Percentiles rank a stretch among this genome's conserved stretches.
phyloP scores from a whole-genome alignment of 2,888 invertebrate species.

The Exocentrus adspersus region DNA sequence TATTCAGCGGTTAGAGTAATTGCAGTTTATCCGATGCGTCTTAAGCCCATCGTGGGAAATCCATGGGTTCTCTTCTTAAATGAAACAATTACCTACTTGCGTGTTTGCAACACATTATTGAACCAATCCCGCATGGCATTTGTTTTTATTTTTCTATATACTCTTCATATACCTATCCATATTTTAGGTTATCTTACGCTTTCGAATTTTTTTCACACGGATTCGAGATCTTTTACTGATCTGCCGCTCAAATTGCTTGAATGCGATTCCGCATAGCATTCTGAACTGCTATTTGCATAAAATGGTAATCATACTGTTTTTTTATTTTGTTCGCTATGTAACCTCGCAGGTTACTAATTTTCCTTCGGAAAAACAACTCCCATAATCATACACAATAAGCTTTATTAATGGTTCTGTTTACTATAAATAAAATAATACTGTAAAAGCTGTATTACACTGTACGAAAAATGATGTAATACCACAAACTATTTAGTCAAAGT shows the following conservation, averaged over 20 bases:
- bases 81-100: constrained; percentile 65
- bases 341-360: too few relatives aligned
- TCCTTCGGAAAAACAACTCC: too few relatives aligned
- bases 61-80: constrained; percentile 59
- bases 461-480: too few relatives aligned
- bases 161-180: constrained; percentile 46
- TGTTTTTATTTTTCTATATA: constrained; percentile 61
- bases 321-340: too few relatives aligned
- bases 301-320: too few relatives aligned
- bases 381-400: too few relatives aligned
- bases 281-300: too few relatives aligned
- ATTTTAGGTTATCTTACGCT: constrained; percentile 34
- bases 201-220: constrained; percentile 52
- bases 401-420: too few relatives aligned
- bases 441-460: too few relatives aligned
- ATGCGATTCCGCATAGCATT: neutral
- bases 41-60: constrained; percentile 62
- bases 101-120: constrained; percentile 65
- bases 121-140: constrained; percentile 61
- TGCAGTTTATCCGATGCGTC: constrained; percentile 58
- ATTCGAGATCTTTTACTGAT: constrained; percentile 23
- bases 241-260: constrained; percentile 5
- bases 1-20: constrained; percentile 60
- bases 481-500: too few relatives aligned
- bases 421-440: too few relatives aligned